Evolutionary conservation across 2,797 vertebrate genomes (phyloP).

Genomic region (Xyrichtys novacula): DNA sequence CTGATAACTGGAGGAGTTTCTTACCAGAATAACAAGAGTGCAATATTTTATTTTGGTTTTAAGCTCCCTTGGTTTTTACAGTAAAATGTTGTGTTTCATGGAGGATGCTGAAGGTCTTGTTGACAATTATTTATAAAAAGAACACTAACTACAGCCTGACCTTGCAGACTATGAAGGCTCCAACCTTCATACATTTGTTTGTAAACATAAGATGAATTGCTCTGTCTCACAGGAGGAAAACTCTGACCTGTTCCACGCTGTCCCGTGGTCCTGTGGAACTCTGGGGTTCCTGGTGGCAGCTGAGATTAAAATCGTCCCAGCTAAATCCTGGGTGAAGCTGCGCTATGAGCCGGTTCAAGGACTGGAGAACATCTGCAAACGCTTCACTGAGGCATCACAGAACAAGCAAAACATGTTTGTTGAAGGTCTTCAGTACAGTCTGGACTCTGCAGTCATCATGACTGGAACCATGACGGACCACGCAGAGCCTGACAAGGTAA

Average conservation of each 20-base stretch:
- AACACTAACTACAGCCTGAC: too few relatives aligned
- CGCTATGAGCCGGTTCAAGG: conserved; percentile 89
- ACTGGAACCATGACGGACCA: conserved; percentile 93
- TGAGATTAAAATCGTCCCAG: conserved; percentile 95
- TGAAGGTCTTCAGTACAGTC: conserved; percentile 92
- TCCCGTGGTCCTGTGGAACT: conserved; percentile 98
- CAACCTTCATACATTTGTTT: not conserved
- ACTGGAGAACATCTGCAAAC: conserved; percentile 91
- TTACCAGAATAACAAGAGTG: too few relatives aligned
- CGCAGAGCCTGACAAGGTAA: conserved; percentile 90
- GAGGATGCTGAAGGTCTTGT: too few relatives aligned
- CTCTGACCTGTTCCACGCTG: conserved; percentile 95
- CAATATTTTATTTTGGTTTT: too few relatives aligned
- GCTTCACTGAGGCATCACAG: conserved; percentile 88
- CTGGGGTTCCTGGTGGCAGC: conserved; percentile 97
- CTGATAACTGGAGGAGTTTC: too few relatives aligned
- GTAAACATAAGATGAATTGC: not conserved
- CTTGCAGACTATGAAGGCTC: too few relatives aligned
- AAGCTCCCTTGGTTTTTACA: too few relatives aligned
- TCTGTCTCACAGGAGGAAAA: conserved; percentile 90
- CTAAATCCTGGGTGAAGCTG: conserved; percentile 92
- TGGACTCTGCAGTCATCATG: conserved; percentile 95
- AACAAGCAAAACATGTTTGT: conserved; percentile 93
- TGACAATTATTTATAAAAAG: too few relatives aligned
- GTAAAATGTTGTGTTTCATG: too few relatives aligned